Evolutionary conservation across 1,140 invertebrate species (phyloP).

Genomic region (Trichonephila clavata): DNA sequence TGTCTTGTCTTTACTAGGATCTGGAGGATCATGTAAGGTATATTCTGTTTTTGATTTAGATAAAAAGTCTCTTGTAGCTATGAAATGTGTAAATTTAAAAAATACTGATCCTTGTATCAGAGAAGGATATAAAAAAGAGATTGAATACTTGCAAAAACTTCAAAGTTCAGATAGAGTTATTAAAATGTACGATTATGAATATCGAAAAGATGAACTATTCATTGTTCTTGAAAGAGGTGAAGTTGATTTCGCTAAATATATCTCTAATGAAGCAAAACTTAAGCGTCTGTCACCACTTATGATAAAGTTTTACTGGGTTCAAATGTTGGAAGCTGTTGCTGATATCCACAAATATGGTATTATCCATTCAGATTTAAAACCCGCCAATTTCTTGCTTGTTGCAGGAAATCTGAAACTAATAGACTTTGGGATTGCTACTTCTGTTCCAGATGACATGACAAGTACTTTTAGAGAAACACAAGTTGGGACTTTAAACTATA

Average conservation of each 20-base stretch:
- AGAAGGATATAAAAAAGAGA: slow-evolving; percentile 94
- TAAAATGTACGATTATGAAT: slow-evolving; percentile 90
- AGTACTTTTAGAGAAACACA: slow-evolving; percentile 91
- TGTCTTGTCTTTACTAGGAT: slow-evolving; percentile 82
- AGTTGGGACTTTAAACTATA: slow-evolving; percentile 95
- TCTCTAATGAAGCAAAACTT: slow-evolving; percentile 84
- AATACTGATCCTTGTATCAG: slow-evolving; percentile 85
- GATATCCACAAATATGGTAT: slow-evolving; percentile 96
- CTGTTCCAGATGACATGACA: slow-evolving; percentile 92
- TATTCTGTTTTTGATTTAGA: slow-evolving; percentile 82
- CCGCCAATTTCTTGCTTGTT: slow-evolving; percentile 96
- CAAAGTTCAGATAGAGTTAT: slow-evolving; percentile 91
- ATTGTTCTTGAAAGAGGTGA: slow-evolving; percentile 97
- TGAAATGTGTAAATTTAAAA: slow-evolving; percentile 87
- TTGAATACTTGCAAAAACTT: slow-evolving; percentile 90
- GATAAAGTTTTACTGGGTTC: slow-evolving; percentile 94
- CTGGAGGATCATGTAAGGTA: slow-evolving; percentile 85
- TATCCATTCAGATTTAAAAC: slow-evolving; percentile 98
- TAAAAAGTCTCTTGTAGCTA: slow-evolving; percentile 80
- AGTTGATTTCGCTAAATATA: slow-evolving; percentile 88
- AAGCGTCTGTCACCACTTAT: slow-evolving; percentile 84
- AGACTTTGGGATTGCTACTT: slow-evolving; percentile 98
- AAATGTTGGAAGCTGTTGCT: slow-evolving; percentile 95
- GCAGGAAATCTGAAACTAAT: slow-evolving; percentile 94
- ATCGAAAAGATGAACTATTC: slow-evolving; percentile 84